Base-by-base conservation (phyloP, 2,888 invertebrate species). In the Parelbella ahira region DNA sequence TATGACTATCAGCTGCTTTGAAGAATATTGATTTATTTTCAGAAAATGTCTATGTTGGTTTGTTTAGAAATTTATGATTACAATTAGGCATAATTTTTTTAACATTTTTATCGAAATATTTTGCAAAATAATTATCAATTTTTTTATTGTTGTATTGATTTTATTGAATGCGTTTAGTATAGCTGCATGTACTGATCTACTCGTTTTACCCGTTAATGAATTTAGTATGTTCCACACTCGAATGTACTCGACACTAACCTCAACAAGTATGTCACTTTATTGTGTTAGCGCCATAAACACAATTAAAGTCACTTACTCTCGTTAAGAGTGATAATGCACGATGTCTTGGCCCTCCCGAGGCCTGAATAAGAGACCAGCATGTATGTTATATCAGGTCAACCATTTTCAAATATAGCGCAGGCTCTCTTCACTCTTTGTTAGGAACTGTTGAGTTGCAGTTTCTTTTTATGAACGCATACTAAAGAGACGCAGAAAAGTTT, bases 271-370 rank as follows among this genome's bases (percentile, higher is more conserved):
- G 48, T 51, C 65, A 57, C 57, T 32, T 20, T 69, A 71, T 72
- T 81, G 75, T 71, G 65, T 75, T 68, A 76, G 75, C 66, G 69
- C 73, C 68, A 77, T 79, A 82, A 81, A 81, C 67, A 78, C 80
- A 84, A 86, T 86, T 86, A 86, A 84, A 82, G 63, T 78, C 81
- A 82, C 79, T 84, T 83, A 67, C 64, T 78, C 83, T 82, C 73
- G 81, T 84, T 83, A 83, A 53, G 65, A 56, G 67, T 63, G 70
- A 76, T 82, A 79, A 80, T 74, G 66, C 55, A 54, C 39, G 50
- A 64, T 70, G 80, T 79, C 80, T 83, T 81, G 82, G 83, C 77
- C 81, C 82, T 65, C 46, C 32, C 42, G 33, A 43, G 47, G 47
- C 44, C 50, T 39, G 39, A 43, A 50, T n/a, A n/a, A n/a, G n/a